A percentile compares a stretch with the other conserved stretches of the same genome.
phyloP scores from a whole-genome alignment of 1,140 invertebrate species.

The Arctopsyche grandis region DNA sequence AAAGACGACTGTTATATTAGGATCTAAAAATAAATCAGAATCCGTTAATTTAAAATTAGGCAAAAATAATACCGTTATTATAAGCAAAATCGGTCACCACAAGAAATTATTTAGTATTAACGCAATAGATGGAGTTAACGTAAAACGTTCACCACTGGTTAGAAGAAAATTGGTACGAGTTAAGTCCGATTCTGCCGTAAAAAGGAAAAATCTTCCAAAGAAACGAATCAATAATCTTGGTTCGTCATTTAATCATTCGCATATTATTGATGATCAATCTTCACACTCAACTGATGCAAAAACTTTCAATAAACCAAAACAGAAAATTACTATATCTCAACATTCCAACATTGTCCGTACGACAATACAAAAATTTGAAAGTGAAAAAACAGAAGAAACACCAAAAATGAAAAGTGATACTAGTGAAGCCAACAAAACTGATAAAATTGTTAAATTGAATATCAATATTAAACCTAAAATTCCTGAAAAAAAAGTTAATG shows the following conservation, averaged over 20 bases:
- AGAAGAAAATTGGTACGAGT: conserved; percentile 62
- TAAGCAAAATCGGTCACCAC: conserved; percentile 59
- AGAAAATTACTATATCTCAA: conserved; percentile 44
- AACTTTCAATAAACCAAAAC: conserved; percentile 39
- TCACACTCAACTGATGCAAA: not conserved
- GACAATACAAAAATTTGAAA: conserved; percentile 51
- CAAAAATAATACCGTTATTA: conserved; percentile 64
- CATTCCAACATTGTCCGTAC: conserved; percentile 45
- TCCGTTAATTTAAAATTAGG: conserved; percentile 63
- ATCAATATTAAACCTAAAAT: conserved; percentile 63
- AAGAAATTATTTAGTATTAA: conserved; percentile 59
- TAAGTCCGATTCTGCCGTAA: conserved; percentile 62
- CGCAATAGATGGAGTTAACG: conserved; percentile 60
- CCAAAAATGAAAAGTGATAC: conserved; percentile 50
- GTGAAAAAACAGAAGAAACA: conserved; percentile 33
- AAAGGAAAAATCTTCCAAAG: conserved; percentile 44
- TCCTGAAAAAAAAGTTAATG: conserved; percentile 65
- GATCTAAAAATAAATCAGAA: conserved; percentile 56
- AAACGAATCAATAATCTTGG: conserved; percentile 37
- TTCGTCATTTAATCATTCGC: not conserved
- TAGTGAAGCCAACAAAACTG: conserved; percentile 59
- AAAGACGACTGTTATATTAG: conserved; percentile 62
- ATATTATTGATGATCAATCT: not conserved
- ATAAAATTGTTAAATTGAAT: conserved; percentile 63
- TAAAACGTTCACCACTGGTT: conserved; percentile 57